phyloP scores from a whole-genome alignment of 2,888 invertebrate genomes.

The Dioctria linearis region DNA sequence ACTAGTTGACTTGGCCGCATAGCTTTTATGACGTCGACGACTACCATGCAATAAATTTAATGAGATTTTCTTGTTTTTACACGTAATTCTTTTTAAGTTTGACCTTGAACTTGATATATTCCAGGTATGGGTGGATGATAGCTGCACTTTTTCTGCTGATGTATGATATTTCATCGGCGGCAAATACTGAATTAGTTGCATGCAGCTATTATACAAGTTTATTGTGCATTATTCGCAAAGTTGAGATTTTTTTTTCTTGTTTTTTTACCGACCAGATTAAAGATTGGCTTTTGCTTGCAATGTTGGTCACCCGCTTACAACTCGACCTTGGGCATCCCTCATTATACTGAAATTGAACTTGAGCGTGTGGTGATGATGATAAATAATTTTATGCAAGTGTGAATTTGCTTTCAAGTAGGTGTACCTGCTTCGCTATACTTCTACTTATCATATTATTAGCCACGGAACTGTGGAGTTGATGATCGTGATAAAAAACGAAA shows the following conservation, averaged over 20 bases:
- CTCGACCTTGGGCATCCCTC: conserved; percentile 40
- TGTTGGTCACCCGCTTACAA: conserved; percentile 34
- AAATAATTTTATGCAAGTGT: conserved; percentile 6
- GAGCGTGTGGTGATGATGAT: conserved; percentile 21
- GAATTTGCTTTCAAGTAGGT: conserved; percentile 10
- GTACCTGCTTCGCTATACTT: not conserved
- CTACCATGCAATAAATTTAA: conserved; percentile 17
- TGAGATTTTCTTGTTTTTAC: conserved; percentile 50
- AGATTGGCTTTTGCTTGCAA: conserved; percentile 12
- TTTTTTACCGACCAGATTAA: not conserved
- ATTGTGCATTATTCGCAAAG: conserved; percentile 3
- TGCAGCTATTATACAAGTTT: conserved; percentile 16
- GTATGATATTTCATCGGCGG: conserved; percentile 42
- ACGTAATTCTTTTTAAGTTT: conserved; percentile 61
- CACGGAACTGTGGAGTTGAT: not conserved
- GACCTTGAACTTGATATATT: conserved; percentile 66
- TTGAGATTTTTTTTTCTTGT: conserved; percentile 16
- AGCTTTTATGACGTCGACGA: conserved; percentile 10
- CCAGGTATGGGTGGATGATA: conserved; percentile 49
- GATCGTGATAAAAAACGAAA: not conserved
- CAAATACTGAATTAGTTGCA: conserved; percentile 23
- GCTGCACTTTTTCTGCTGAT: conserved; percentile 48
- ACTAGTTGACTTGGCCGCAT: not conserved
- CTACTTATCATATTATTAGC: conserved; percentile 18
- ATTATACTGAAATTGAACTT: conserved; percentile 39